These are phyloP conservation scores for Elysia crispata DNA, from an alignment of 2,888 invertebrate species.

Conservation along the genomic window DNA sequence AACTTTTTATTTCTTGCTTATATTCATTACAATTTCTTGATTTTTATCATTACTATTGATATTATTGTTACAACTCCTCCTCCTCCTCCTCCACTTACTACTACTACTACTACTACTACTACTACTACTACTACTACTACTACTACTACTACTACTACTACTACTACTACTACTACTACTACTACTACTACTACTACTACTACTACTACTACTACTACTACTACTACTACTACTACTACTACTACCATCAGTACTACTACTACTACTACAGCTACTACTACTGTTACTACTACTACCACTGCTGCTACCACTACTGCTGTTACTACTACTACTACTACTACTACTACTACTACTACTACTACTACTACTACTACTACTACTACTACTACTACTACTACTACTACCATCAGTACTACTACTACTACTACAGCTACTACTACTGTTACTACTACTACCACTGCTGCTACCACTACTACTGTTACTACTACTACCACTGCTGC, in stretches of 20 bases:
- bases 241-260: too few relatives aligned
- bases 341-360: neutral
- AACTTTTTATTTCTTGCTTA: too few relatives aligned
- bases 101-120: conserved; percentile 49
- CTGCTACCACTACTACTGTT: neutral
- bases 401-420: too few relatives aligned
- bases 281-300: too few relatives aligned
- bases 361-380: neutral
- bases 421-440: too few relatives aligned
- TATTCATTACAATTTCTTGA: too few relatives aligned
- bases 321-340: neutral
- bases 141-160: conserved; percentile 49
- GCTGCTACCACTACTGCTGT: neutral
- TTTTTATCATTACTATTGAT: conserved; percentile 35
- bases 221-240: neutral
- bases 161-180: conserved; percentile 49
- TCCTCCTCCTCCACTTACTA: too few relatives aligned
- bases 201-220: conserved; percentile 46
- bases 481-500: neutral
- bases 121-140: conserved; percentile 49
- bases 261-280: neutral
- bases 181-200: conserved; percentile 39
- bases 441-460: neutral
- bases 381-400: neutral
- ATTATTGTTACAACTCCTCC: too few relatives aligned